Evolutionary conservation across 1,140 invertebrate species (phyloP).

Genomic region (Pectinophora gossypiella): DNA sequence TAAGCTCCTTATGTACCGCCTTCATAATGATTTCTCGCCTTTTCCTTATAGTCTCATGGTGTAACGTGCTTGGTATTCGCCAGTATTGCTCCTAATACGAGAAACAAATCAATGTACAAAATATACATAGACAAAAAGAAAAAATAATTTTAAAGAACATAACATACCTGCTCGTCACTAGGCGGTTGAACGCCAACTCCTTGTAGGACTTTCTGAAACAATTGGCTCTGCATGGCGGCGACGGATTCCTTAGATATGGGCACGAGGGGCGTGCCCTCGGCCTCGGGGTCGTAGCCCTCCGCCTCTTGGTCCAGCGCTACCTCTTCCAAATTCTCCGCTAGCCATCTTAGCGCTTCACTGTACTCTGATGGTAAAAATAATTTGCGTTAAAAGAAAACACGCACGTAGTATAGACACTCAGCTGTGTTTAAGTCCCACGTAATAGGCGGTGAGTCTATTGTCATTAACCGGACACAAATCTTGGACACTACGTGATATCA

Average conservation of each 20-base stretch:
- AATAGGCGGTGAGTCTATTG: too few species aligned
- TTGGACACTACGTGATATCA: too few species aligned
- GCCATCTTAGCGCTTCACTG: conserved; percentile 58
- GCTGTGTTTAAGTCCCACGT: too few species aligned
- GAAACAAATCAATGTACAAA: neutral
- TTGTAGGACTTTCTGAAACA: conserved; percentile 77
- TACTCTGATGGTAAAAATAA: conserved; percentile 26
- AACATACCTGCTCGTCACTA: conserved; percentile 69
- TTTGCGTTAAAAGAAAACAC: neutral
- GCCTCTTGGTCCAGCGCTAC: conserved; percentile 69
- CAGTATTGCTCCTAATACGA: conserved; percentile 63
- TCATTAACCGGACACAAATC: too few species aligned
- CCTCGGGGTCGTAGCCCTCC: conserved; percentile 59
- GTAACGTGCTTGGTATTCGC: conserved; percentile 77
- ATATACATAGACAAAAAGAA: too few species aligned
- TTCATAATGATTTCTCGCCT: conserved; percentile 58
- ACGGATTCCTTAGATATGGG: conserved; percentile 77
- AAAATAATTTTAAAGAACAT: too few species aligned
- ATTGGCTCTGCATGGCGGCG: conserved; percentile 76
- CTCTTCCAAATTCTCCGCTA: conserved; percentile 65
- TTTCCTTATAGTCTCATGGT: conserved; percentile 57
- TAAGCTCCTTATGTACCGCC: conserved; percentile 54
- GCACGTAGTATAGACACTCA: too few species aligned
- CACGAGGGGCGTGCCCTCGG: conserved; percentile 80
- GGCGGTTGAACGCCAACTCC: conserved; percentile 78